Percentiles rank a stretch among this genome's conserved stretches.
Conservation (phyloP, 2,797 vertebrate species). For the Adelosebastes latens region DNA sequence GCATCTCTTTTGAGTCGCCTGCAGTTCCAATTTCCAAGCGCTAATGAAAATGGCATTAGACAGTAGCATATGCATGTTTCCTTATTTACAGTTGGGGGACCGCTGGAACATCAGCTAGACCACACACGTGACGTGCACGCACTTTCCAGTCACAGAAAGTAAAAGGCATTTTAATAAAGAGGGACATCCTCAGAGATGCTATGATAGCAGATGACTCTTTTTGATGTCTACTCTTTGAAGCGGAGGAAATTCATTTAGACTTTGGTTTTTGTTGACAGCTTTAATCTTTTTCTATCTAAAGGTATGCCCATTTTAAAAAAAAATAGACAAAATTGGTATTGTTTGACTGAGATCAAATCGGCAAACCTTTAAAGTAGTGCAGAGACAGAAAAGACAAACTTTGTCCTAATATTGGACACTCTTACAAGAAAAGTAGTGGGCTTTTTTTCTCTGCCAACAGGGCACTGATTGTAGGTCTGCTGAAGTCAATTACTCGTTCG, state of each 20-base stretch:
- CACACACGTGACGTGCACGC: conserved; percentile 41
- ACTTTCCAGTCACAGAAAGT: conserved; percentile 44
- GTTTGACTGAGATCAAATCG: conserved; percentile 14
- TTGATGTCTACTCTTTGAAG: conserved; percentile 17
- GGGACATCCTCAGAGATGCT: conserved; percentile 41
- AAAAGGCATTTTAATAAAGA: conserved; percentile 35
- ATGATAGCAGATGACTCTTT: conserved; percentile 34
- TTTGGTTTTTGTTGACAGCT: neutral
- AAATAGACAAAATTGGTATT: neutral
- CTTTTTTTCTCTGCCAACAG: conserved; percentile 47
- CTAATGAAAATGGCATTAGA: conserved; percentile 67
- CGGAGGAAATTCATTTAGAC: conserved; percentile 11
- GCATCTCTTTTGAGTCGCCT: conserved; percentile 45
- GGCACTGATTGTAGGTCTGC: conserved; percentile 60
- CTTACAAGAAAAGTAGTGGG: conserved; percentile 19
- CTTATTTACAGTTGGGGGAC: conserved; percentile 46
- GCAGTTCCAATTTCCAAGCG: conserved; percentile 52
- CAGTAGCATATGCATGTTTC: conserved; percentile 50
- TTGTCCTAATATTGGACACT: conserved; percentile 29
- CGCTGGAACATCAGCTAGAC: conserved; percentile 44
- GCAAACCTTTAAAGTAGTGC: neutral
- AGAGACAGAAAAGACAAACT: conserved; percentile 5
- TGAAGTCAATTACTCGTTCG: conserved; percentile 72
- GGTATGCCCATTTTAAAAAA: neutral
- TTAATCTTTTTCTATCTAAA: neutral